Conservation (phyloP, 2,888 invertebrate species). For the Archips crataeganus region DNA sequence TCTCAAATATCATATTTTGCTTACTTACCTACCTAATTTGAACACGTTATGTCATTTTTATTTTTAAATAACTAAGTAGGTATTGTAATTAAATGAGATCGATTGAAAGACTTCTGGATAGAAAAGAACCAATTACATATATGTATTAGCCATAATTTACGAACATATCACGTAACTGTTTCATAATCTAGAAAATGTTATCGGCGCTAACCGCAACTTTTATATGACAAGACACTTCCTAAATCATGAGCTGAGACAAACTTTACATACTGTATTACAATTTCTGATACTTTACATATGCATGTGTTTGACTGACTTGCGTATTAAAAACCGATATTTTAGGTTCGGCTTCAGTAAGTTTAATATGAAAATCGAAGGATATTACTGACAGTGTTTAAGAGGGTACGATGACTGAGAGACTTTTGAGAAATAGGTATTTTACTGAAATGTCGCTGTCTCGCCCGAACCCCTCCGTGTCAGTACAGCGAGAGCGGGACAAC, state of each 20-base stretch:
- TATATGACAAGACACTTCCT: slow-evolving; percentile 14
- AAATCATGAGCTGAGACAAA: slow-evolving; percentile 2
- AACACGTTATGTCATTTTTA: neutral
- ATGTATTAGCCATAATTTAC: slow-evolving; percentile 17
- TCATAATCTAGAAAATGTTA: slow-evolving; percentile 26
- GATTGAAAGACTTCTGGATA: neutral
- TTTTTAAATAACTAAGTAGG: neutral
- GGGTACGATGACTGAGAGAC: too few species aligned
- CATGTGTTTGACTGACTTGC: slow-evolving; percentile 7
- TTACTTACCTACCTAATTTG: neutral
- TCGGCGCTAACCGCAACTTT: slow-evolving; percentile 30
- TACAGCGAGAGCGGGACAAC: too few species aligned
- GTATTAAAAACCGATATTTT: neutral
- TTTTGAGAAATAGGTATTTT: too few species aligned
- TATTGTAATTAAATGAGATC: neutral
- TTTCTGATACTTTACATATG: neutral
- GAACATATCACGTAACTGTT: slow-evolving; percentile 31
- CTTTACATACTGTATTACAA: neutral
- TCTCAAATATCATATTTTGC: neutral
- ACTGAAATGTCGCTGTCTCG: too few species aligned
- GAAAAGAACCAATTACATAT: slow-evolving; percentile 18
- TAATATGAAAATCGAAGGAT: slow-evolving; percentile 18
- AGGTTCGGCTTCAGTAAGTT: neutral
- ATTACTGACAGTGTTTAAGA: slow-evolving; percentile 19
- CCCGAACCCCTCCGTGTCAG: too few species aligned